Evolutionary conservation across 2,113 vertebrate species (phyloP), one percentile per base, ranked within the genome.

Genomic region (Acanthisitta chloris): DNA sequence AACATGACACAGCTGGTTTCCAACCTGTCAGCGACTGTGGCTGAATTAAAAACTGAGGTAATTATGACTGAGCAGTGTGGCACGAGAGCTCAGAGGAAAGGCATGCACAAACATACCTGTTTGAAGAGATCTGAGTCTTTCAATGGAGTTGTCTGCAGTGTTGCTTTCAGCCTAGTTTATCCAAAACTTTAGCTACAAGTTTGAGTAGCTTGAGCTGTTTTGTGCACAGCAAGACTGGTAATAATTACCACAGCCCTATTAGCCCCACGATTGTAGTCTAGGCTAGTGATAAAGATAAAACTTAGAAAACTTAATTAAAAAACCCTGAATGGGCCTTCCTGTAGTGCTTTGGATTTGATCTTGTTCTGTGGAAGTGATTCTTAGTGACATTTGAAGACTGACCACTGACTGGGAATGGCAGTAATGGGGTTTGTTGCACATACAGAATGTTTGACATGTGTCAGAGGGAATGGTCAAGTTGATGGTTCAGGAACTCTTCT

Each of bases 1-100:
- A 99, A 99, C 51, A 95, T 99, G 98, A 99, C 99, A 4, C 98
- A 98, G 67, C 98, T 99, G 31, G 98, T 99, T 97, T 98, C 98
- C 59, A 99, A 99, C 70, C 98, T 99, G 67, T 99, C 99, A 17
- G 38, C 92, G 5, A 98, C 98, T 3, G 98, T 99, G 64, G 88
- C 92, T 8, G 98, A 99, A 77, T 95, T 99, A 74, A 99, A 99
- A 96, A 98, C 90, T 94, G 99, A 99, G 99, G 99, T 99, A 98
- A 98, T 36, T 88, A 34, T 62, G 65, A 2, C 10, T 73, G 51
- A 58, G 29, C 61, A 48, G 8, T 45, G 8, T 38, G 70, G 9
- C 58, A 61, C 4, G 6, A 70, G 40, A 74, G 38, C 42, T 58
- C 19, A 45, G 4, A 52, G 66, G 78, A 81, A 55, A 55, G 2